Evolutionary conservation across 2,113 vertebrate genomes (phyloP), one percentile per base, ranked within the genome.

Genomic region (Oxyura jamaicensis): DNA sequence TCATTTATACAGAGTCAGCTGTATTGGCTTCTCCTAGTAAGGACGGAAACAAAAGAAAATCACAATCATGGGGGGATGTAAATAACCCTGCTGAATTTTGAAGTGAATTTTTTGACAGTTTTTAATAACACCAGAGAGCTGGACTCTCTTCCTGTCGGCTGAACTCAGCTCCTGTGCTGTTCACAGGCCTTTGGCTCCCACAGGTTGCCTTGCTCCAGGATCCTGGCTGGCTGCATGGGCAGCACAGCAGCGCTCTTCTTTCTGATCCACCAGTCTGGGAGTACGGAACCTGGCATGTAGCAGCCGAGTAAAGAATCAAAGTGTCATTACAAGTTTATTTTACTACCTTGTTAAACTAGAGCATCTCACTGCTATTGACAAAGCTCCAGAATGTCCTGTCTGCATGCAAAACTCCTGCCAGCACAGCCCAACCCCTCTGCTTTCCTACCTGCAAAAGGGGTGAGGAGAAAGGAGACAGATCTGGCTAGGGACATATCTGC

Each of bases 301-400:
- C 78, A 59, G 68, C 79, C 88, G 66, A 3, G 4, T 33, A 39
- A 68, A 60, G 80, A 78, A 42, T 13, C 58, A 8, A 25, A 83
- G 53, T 13, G 19, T 69, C 77, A 41, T 75, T 91, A 33, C 48
- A 75, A 46, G 9, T 88, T 81, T 65, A 39, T 91, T 93, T 93
- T 71, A 94, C 83, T 81, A 28, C 88, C 66, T 75, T 90, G 86
- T 91, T 94, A 91, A 93, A 75, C n/a, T 26, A 62, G 53, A 83
- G n/a, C 48, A 26, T 88, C 78, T 84, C 60, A 53, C 5, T 31
- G 88, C 76, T 65, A 11, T 52, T 71, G 52, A 78, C 58, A 58
- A 28, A 2, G 41, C 63, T 80, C 59, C 85, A 67, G 87, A 82
- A 53, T 11, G 59, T 46, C 72, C 44, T 28, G 20, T 25, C 56